Base-by-base conservation (phyloP, 2,797 vertebrate species). In the Coregonus suidteri region DNA sequence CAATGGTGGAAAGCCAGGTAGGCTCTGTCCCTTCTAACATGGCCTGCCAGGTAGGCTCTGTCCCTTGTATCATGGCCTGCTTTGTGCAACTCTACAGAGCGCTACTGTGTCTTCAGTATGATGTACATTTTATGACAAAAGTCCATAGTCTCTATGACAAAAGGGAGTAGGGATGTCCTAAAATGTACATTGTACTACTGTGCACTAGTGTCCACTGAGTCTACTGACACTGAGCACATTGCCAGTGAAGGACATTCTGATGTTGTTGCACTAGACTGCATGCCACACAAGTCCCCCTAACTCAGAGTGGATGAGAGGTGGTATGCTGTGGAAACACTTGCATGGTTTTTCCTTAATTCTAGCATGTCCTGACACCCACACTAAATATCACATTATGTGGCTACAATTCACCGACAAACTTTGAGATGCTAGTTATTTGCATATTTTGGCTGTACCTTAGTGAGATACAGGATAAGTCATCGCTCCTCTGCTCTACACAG, bases 1-100 rank as follows among this genome's bases (percentile, higher is more conserved):
- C 91, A 93, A 85, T 93, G 81, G 91, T 92, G 87, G 90, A 83
- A 89, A 91, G 86, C 85, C 93, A 94, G 94, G 95, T 96, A 96
- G 94, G 94, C 41, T 47, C 41, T 47, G 41, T 47, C 41, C 7
- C 41, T 47, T 47, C 41, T 47, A 47, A 41, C 41, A 41, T 41
- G 41, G 41, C 37, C 37, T 41, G 37, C 7, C 37, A 41, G 37
- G 37, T 41, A 41, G 37, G 37, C 37, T 47, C 41, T 47, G 7
- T 47, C 41, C 7, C 41, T 47, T 47, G 1, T 41, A 86, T 83
- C 67, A 78, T 56, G 82, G 74, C 82, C 82, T 81, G 82, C 37
- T 83, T 76, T 83, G 65, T 77, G 52, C 73, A 66, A 56, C 18
- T 70, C 65, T 56, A 6, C 35, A 69, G 14, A 41, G 34, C 67